phyloP scores from a whole-genome alignment of 2,113 vertebrate genomes.

The Dipodomys ordii region DNA sequence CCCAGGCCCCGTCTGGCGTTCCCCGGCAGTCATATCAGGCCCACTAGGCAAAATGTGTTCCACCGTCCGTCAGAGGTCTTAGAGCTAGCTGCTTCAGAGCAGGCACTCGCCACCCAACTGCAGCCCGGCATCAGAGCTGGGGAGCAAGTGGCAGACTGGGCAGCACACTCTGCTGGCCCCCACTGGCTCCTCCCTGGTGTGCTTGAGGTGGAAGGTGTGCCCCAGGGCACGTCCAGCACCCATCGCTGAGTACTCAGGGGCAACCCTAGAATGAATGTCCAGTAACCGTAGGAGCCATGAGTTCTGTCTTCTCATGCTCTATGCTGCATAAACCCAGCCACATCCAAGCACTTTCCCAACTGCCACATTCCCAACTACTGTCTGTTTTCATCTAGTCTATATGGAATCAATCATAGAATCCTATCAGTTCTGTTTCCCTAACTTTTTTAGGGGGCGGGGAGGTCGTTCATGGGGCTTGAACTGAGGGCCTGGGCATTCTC shows the following conservation, averaged over 20 bases:
- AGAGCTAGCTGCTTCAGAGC: background rate
- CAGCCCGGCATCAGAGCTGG: too few relatives aligned
- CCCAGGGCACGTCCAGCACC: too few relatives aligned
- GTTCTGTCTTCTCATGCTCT: background rate
- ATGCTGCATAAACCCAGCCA: background rate
- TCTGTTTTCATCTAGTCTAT: background rate
- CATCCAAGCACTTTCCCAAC: background rate
- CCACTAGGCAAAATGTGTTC: background rate
- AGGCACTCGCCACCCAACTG: background rate
- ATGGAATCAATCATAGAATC: background rate
- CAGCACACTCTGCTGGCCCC: background rate
- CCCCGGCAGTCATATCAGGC: background rate
- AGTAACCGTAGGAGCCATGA: background rate
- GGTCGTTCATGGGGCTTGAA: too few relatives aligned
- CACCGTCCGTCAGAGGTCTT: background rate
- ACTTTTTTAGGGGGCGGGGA: background rate
- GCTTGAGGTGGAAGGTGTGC: too few relatives aligned
- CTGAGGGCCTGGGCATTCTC: too few relatives aligned
- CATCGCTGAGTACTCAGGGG: too few relatives aligned
- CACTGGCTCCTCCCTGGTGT: background rate
- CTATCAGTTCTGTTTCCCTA: background rate
- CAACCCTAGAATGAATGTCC: background rate
- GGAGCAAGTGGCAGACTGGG: background rate
- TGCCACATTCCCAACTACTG: background rate
- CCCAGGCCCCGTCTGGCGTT: accelerated